Evolutionary conservation across 2,113 vertebrate species (phyloP).

Genomic region (Carollia perspicillata): DNA sequence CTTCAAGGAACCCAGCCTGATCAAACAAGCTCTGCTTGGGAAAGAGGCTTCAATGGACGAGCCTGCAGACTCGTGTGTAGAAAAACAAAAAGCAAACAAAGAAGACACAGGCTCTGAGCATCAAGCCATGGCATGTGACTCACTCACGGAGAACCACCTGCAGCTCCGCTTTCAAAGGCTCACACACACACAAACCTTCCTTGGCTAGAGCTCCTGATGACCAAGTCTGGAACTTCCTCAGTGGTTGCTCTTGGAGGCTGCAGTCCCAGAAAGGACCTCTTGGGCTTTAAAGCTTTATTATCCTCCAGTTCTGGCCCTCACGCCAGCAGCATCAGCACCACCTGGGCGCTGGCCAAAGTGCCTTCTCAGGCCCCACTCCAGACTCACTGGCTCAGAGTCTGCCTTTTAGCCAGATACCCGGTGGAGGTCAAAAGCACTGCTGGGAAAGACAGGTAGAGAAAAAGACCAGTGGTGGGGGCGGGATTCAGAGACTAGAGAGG

Average conservation of each 20-base stretch:
- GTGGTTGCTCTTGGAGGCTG: not conserved
- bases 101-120: not conserved
- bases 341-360: not conserved
- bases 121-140: not conserved
- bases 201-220: not conserved
- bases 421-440: not conserved
- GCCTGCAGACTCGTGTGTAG: too few species aligned
- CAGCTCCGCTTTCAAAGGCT: not conserved
- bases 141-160: not conserved
- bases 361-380: not conserved
- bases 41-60: not conserved
- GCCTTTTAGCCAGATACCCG: not conserved
- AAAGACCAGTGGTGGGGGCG: not conserved
- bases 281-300: not conserved
- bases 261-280: not conserved
- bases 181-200: not conserved
- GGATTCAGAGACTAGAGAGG: not conserved
- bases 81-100: too few species aligned
- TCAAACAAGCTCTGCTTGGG: not conserved
- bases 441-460: not conserved
- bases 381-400: not conserved
- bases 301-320: not conserved
- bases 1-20: not conserved
- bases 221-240: not conserved
- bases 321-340: not conserved